phyloP scores from a whole-genome alignment of 1,140 invertebrate species.

The Dendrolimus punctatus region DNA sequence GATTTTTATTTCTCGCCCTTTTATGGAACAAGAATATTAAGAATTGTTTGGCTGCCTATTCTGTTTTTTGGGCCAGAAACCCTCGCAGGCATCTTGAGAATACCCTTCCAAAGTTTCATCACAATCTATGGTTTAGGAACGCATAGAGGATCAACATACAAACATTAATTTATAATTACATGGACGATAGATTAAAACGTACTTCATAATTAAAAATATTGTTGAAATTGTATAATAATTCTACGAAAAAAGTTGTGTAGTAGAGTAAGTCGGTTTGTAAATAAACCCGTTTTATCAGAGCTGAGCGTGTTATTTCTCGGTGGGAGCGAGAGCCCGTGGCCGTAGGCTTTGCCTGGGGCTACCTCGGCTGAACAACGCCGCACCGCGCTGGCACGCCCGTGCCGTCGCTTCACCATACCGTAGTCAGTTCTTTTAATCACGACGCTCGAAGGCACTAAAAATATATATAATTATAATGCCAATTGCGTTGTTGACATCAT shows the following conservation, averaged over 20 bases:
- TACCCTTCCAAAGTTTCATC: no score
- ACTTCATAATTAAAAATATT: no score
- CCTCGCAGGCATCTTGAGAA: no score
- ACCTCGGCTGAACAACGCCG: constrained; percentile 7
- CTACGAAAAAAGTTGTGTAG: constrained; percentile 9
- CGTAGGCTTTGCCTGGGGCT: constrained; percentile 8
- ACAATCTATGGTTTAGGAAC: no score
- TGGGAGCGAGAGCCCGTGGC: constrained; percentile 11
- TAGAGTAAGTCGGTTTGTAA: constrained; percentile 23
- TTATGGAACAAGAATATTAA: no score
- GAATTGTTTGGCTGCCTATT: no score
- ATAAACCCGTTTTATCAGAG: constrained; percentile 37
- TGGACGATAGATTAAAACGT: no score
- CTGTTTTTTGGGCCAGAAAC: no score
- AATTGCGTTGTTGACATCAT: no score
- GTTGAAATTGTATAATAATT: constrained; percentile 2
- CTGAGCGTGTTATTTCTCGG: constrained; percentile 21
- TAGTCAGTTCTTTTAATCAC: constrained; percentile 34
- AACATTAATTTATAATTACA: no score
- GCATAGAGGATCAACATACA: no score
- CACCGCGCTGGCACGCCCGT: constrained; percentile 7
- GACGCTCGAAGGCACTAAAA: constrained; percentile 28
- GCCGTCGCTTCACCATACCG: constrained; percentile 3
- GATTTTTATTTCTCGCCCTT: no score
- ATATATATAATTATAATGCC: constrained; percentile 6